Percentiles rank a stretch among this genome's conserved stretches.
Evolutionary conservation across 2,797 vertebrate genomes (phyloP).

Genomic region (Melanogrammus aeglefinus): DNA sequence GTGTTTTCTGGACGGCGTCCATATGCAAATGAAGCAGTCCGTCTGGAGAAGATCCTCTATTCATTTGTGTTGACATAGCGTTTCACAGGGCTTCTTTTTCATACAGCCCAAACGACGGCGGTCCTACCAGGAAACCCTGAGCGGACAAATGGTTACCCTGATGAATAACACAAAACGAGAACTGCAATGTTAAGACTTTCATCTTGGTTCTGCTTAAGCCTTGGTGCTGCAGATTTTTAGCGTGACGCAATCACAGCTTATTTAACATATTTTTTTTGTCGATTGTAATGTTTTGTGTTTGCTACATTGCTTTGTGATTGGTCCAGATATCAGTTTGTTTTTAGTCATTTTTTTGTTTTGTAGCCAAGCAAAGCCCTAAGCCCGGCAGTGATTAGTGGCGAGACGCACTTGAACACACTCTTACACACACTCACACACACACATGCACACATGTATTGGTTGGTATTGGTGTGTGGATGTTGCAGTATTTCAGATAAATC

Average conservation of each 20-base stretch:
- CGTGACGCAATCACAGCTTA: not conserved
- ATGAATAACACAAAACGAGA: not conserved
- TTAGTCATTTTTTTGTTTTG: not conserved
- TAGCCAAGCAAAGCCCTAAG: not conserved
- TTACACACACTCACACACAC: not conserved
- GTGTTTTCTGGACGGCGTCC: slow-evolving; percentile 39
- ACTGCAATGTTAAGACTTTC: not conserved
- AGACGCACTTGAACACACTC: not conserved
- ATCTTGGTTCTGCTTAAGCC: not conserved
- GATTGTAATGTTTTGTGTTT: not conserved
- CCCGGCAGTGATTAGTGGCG: not conserved
- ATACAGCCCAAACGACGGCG: not conserved
- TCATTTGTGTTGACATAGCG: slow-evolving; percentile 36
- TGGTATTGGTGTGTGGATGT: not conserved
- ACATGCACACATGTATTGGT: not conserved
- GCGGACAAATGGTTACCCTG: not conserved
- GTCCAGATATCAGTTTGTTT: not conserved
- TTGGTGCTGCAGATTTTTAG: not conserved
- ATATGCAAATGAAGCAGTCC: slow-evolving; percentile 43
- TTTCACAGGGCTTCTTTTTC: slow-evolving; percentile 22
- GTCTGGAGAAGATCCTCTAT: slow-evolving; percentile 22
- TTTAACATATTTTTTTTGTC: not conserved
- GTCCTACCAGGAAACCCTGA: not conserved
- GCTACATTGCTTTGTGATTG: not conserved
- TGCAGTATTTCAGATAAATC: not conserved